Percentiles rank a stretch among this genome's conserved stretches.
Evolutionary conservation across 2,888 invertebrate species (phyloP).

Genomic region (Panzeria rudis): DNA sequence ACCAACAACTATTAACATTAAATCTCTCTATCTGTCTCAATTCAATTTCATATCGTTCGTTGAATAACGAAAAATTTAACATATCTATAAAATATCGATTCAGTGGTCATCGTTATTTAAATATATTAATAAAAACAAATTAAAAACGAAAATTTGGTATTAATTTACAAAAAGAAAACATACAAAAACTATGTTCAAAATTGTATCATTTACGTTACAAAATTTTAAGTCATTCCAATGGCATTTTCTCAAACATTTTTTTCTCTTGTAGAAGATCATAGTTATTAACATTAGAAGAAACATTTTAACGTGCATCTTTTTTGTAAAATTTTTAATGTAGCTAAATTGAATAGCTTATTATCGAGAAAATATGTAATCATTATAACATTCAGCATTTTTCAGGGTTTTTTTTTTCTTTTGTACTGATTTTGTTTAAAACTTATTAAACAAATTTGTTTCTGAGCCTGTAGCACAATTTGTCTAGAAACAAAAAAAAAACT

Average conservation of each 20-base stretch:
- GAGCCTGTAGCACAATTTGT: too few relatives aligned
- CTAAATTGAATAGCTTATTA: background rate
- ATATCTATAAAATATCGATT: slow-evolving; percentile 83
- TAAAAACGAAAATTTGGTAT: slow-evolving; percentile 39
- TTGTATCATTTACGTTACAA: slow-evolving; percentile 60
- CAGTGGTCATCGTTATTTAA: slow-evolving; percentile 82
- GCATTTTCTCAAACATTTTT: slow-evolving; percentile 68
- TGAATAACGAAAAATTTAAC: slow-evolving; percentile 65
- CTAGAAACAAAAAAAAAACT: too few relatives aligned
- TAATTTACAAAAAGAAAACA: slow-evolving; percentile 9
- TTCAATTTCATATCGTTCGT: slow-evolving; percentile 74
- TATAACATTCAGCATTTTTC: background rate
- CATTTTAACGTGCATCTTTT: slow-evolving; percentile 39
- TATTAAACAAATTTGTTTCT: too few relatives aligned
- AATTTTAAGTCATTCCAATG: slow-evolving; percentile 62
- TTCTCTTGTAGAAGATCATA: slow-evolving; percentile 70
- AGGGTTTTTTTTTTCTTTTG: too few relatives aligned
- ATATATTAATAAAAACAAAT: slow-evolving; percentile 48
- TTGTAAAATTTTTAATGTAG: background rate
- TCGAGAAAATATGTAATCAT: background rate
- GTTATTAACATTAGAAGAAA: slow-evolving; percentile 67
- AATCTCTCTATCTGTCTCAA: slow-evolving; percentile 47
- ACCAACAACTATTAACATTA: slow-evolving; percentile 59
- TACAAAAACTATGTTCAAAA: slow-evolving; percentile 27
- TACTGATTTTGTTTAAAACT: too few relatives aligned